Percentiles rank a stretch among this genome's conserved stretches.
Conservation (phyloP, 53 echinoderm and acorn worm genomes). For the Holothuria scabra region DNA sequence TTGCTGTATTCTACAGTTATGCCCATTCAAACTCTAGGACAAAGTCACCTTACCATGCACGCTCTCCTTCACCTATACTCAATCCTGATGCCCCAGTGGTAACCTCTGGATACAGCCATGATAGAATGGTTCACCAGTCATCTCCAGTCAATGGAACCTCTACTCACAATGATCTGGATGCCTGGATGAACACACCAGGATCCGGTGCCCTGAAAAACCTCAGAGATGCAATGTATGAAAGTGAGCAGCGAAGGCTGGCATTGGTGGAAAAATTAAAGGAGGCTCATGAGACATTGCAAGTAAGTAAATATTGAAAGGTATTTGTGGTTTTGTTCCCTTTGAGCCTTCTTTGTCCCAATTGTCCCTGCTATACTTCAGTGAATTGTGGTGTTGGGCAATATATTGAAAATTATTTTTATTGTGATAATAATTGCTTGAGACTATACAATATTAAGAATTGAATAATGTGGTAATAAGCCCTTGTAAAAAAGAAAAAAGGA, state of each 20-base stretch:
- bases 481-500: no score
- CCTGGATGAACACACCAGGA: conserved; percentile 57
- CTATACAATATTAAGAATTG: no score
- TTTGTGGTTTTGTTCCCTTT: not conserved
- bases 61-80: conserved; percentile 50
- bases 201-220: conserved; percentile 74
- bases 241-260: conserved; percentile 87
- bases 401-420: no score
- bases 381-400: no score
- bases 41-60: conserved; percentile 59
- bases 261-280: conserved; percentile 95
- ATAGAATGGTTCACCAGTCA: conserved; percentile 3
- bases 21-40: conserved; percentile 53
- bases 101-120: not conserved
- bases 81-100: conserved; percentile 30
- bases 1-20: conserved; percentile 3
- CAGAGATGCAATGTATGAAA: conserved; percentile 99
- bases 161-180: conserved; percentile 46
- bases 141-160: not conserved
- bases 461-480: no score
- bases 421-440: no score
- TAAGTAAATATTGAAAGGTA: not conserved
- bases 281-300: conserved; percentile 96
- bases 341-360: not conserved
- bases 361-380: not conserved